Percentiles rank a stretch among this genome's conserved stretches.
phyloP scores from a whole-genome alignment of 2,113 vertebrate genomes.

The Odocoileus hemionus region DNA sequence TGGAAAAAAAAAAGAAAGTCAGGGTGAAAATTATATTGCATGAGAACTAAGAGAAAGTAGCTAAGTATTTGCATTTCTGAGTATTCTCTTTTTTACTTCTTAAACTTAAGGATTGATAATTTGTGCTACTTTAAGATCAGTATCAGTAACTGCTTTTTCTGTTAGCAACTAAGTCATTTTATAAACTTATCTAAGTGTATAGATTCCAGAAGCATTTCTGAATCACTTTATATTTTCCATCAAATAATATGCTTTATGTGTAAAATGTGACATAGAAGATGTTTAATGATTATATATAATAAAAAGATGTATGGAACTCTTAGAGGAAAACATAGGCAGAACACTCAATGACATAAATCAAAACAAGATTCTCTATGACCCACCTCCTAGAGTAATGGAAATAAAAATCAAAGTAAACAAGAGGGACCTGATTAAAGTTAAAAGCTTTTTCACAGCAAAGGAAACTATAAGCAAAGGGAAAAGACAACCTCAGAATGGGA shows the following conservation, averaged over 20 bases:
- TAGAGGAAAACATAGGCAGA: not conserved
- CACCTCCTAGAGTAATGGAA: not conserved
- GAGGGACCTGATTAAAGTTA: not conserved
- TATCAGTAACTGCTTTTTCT: not conserved
- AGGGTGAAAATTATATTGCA: not conserved
- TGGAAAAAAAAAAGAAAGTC: not conserved
- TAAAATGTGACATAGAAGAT: not conserved
- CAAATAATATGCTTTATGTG: not conserved
- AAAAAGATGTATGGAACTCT: not conserved
- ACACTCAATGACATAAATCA: not conserved
- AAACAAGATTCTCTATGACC: not conserved
- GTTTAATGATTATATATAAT: not conserved
- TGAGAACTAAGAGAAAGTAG: not conserved
- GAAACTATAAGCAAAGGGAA: not conserved
- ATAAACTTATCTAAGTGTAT: not conserved
- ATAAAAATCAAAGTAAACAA: not conserved
- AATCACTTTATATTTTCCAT: constrained; percentile 32
- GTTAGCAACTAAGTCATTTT: not conserved
- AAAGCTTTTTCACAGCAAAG: not conserved
- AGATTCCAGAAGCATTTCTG: not conserved
- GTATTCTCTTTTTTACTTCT: not conserved
- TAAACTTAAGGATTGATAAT: not conserved
- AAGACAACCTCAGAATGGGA: not conserved
- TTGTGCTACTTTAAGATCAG: not conserved
- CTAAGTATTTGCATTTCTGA: not conserved